Percentiles rank a stretch among this genome's conserved stretches.
These are phyloP conservation scores for Eilema sororculum DNA, from an alignment of 2,888 invertebrate species.

Conservation along the genomic window DNA sequence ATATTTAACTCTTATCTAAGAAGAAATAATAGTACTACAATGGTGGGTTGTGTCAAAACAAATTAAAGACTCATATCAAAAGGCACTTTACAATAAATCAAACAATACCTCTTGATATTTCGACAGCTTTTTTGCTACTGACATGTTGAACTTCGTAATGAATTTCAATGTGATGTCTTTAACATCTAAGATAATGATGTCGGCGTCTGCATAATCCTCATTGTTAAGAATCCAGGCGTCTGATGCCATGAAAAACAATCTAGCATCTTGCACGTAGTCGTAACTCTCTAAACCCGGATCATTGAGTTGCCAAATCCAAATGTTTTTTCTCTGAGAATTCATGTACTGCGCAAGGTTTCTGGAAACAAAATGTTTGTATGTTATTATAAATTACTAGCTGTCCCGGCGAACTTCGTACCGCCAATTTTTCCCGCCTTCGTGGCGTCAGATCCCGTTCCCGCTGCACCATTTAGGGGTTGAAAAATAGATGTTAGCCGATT, in stretches of 20 bases:
- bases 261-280: slow-evolving; percentile 72
- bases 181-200: slow-evolving; percentile 72
- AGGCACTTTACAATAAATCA: background rate
- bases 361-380: slow-evolving; percentile 34
- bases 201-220: slow-evolving; percentile 61
- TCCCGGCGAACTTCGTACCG: too few relatives aligned
- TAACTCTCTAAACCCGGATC: slow-evolving; percentile 77
- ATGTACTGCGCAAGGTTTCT: slow-evolving; percentile 71
- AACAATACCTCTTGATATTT: slow-evolving; percentile 87
- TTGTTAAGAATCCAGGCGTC: slow-evolving; percentile 71
- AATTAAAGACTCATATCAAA: background rate
- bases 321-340: slow-evolving; percentile 63
- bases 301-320: slow-evolving; percentile 81
- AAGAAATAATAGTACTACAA: too few relatives aligned
- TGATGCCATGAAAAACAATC: slow-evolving; percentile 68
- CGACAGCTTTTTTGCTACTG: slow-evolving; percentile 88
- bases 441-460: too few relatives aligned
- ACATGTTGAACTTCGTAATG: slow-evolving; percentile 88
- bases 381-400: background rate
- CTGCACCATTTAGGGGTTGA: too few relatives aligned
- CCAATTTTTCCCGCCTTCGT: too few relatives aligned
- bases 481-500: too few relatives aligned
- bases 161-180: slow-evolving; percentile 77
- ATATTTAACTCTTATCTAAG: too few relatives aligned
- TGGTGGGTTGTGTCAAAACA: background rate